Evolutionary conservation across 2,888 invertebrate genomes (phyloP).

Genomic region (Apodemia duryi): DNA sequence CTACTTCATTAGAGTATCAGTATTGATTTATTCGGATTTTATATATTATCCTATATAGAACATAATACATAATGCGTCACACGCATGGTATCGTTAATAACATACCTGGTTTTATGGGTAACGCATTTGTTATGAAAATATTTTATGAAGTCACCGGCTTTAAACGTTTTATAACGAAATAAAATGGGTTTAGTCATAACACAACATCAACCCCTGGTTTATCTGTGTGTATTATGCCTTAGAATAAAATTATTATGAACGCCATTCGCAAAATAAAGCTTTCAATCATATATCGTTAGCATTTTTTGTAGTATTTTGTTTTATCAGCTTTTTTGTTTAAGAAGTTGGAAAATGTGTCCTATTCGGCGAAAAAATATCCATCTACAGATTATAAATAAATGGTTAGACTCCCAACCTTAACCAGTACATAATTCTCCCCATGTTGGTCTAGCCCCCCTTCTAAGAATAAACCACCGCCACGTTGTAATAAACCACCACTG

Average conservation of each 20-base stretch:
- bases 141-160: conserved; percentile 49
- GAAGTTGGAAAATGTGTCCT: too few relatives aligned
- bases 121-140: conserved; percentile 64
- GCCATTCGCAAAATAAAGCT: conserved; percentile 14
- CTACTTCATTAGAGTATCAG: too few relatives aligned
- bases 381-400: too few relatives aligned
- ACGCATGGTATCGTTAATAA: conserved; percentile 68
- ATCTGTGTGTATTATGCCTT: conserved; percentile 7
- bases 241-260: conserved; percentile 11
- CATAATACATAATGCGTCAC: conserved; percentile 8
- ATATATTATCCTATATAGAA: background rate
- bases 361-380: too few relatives aligned
- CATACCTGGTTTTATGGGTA: conserved; percentile 43
- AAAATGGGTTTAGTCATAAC: conserved; percentile 22
- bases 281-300: background rate
- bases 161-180: conserved; percentile 42
- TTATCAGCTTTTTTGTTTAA: too few relatives aligned
- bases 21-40: background rate
- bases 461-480: too few relatives aligned
- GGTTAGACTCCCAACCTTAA: too few relatives aligned
- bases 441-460: too few relatives aligned
- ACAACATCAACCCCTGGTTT: conserved; percentile 1
- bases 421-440: fast-evolving
- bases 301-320: too few relatives aligned
- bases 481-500: too few relatives aligned